Evolutionary conservation across 2,888 invertebrate species (phyloP).

Genomic region (Automeris io): DNA sequence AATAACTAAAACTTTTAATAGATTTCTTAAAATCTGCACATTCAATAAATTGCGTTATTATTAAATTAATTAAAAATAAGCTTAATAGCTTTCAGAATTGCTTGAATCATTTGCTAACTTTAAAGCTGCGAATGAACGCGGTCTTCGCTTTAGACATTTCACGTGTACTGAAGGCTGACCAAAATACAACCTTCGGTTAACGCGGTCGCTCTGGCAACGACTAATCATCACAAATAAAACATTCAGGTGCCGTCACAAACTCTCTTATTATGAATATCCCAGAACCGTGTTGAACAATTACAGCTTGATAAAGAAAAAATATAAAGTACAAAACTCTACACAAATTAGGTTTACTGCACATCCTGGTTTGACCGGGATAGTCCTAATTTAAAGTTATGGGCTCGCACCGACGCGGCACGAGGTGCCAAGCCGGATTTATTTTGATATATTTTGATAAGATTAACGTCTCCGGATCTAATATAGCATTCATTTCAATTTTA

Average conservation of each 20-base stretch:
- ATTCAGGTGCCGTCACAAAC: slow-evolving; percentile 44
- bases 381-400: too few species aligned
- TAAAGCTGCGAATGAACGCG: slow-evolving; percentile 13
- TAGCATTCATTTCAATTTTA: too few species aligned
- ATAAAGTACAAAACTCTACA: slow-evolving; percentile 5
- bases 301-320: not conserved
- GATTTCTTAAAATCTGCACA: not conserved
- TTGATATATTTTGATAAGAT: too few species aligned
- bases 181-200: slow-evolving; percentile 57
- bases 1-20: not conserved
- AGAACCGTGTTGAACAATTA: not conserved
- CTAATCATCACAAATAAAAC: slow-evolving; percentile 69
- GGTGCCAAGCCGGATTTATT: too few species aligned
- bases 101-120: not conserved
- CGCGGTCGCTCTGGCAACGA: slow-evolving; percentile 62
- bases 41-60: slow-evolving; percentile 5
- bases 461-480: too few species aligned
- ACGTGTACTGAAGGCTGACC: slow-evolving; percentile 60
- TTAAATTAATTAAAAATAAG: not conserved
- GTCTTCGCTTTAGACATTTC: slow-evolving; percentile 35
- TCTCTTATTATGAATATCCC: not conserved
- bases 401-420: too few species aligned
- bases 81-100: not conserved
- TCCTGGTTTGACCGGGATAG: too few species aligned
- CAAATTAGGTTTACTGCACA: too few species aligned